Percentiles rank a stretch among this genome's conserved stretches.
phyloP scores from a whole-genome alignment of 37 sponge, comb jelly and placozoan genomes.

The Ephydatia muelleri region DNA sequence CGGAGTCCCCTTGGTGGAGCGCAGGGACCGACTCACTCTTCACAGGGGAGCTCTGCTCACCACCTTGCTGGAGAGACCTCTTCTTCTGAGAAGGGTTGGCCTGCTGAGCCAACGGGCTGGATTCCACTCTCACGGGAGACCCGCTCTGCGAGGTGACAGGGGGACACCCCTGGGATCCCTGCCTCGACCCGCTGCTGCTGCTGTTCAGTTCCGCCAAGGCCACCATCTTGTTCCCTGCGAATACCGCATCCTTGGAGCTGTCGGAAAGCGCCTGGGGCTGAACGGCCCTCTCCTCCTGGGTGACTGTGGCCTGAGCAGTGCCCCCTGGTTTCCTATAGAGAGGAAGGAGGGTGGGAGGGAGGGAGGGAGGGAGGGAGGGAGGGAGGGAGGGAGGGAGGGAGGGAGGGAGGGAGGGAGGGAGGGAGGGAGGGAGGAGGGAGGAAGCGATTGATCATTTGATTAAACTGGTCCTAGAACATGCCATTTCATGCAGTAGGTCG shows the following conservation, averaged over 20 bases:
- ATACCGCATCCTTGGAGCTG: neutral
- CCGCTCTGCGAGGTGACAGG: neutral
- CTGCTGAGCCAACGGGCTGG: neutral
- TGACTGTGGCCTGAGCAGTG: neutral
- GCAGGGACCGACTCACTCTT: neutral
- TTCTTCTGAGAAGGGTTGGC: neutral
- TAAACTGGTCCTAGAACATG: too few species aligned
- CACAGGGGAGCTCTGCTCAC: neutral
- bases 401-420: too few species aligned
- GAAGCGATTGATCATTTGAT: too few species aligned
- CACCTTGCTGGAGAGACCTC: neutral
- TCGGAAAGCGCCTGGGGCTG: neutral
- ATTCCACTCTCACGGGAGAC: too few species aligned
- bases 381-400: too few species aligned
- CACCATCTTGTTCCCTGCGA: neutral
- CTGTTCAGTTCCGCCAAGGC: neutral
- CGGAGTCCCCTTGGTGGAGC: neutral
- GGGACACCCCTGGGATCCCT: neutral
- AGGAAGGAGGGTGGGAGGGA: neutral
- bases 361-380: too few species aligned
- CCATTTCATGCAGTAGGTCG: too few species aligned
- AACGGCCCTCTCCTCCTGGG: neutral
- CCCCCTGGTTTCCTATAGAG: neutral
- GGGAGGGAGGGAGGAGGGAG: too few species aligned
- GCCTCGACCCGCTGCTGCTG: neutral